Percentiles rank a stretch among this genome's conserved stretches.
Conservation (phyloP, 2,797 vertebrate species). For the Danio kyathit region DNA sequence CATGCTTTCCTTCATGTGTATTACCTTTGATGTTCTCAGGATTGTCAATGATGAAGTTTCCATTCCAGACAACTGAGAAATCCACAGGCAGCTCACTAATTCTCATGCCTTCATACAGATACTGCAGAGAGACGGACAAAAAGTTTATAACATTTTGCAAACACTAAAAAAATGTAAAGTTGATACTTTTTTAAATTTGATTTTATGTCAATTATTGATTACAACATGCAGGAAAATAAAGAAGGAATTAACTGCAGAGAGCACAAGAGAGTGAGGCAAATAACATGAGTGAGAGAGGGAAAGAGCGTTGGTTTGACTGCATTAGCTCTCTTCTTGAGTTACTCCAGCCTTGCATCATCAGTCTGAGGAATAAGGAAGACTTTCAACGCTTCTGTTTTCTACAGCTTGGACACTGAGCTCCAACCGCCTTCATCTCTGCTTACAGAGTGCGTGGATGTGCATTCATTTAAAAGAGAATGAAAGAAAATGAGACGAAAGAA, state of each 20-base stretch:
- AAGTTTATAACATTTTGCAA: neutral
- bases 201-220: conserved; percentile 7
- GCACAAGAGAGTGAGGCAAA: conserved; percentile 22
- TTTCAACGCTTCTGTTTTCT: conserved; percentile 34
- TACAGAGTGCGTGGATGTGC: neutral
- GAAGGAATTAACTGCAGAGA: neutral
- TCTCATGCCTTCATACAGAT: conserved; percentile 95
- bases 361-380: conserved; percentile 23
- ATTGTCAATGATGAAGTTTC: conserved; percentile 98
- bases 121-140: conserved; percentile 75
- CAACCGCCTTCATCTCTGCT: conserved; percentile 30
- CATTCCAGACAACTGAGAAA: conserved; percentile 98
- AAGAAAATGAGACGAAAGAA: conserved; percentile 16
- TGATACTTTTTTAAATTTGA: neutral
- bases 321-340: conserved; percentile 37
- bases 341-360: conserved; percentile 40
- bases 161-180: conserved; percentile 30
- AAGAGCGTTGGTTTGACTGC: conserved; percentile 31
- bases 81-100: conserved; percentile 95
- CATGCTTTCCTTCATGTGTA: neutral
- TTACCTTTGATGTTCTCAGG: conserved; percentile 94
- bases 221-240: conserved; percentile 22
- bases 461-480: neutral
- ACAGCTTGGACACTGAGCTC: conserved; percentile 26
- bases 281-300: neutral